Conservation (phyloP, 2,113 vertebrate genomes). For the Megatriorchis doriae region DNA sequence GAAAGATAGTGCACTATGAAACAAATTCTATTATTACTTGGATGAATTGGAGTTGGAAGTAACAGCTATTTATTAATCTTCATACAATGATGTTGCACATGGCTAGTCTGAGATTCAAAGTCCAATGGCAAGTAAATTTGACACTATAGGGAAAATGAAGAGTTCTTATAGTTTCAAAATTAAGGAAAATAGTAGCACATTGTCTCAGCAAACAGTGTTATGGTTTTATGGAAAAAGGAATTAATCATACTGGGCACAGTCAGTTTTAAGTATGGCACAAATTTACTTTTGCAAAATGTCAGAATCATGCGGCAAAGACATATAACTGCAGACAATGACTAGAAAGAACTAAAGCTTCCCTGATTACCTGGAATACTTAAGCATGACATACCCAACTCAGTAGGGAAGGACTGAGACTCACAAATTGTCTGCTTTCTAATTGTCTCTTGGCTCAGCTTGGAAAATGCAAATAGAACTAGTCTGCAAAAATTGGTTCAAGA, state of each 20-base stretch:
- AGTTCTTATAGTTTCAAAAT: background rate
- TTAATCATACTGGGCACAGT: background rate
- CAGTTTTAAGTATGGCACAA: background rate
- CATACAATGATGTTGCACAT: background rate
- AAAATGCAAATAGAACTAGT: slow-evolving; percentile 61
- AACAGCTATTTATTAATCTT: background rate
- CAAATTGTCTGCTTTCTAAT: slow-evolving; percentile 58
- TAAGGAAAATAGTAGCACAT: background rate
- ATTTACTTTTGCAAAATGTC: background rate
- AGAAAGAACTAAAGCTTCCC: background rate
- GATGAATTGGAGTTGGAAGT: background rate
- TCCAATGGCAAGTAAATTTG: background rate
- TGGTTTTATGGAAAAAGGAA: background rate
- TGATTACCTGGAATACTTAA: slow-evolving; percentile 40
- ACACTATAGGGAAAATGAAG: background rate
- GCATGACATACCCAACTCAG: slow-evolving; percentile 46
- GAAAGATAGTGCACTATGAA: background rate
- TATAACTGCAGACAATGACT: background rate
- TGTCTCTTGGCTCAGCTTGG: slow-evolving; percentile 61
- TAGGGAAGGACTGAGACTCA: slow-evolving; percentile 60
- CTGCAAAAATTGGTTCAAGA: slow-evolving; percentile 62
- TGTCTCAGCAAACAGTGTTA: background rate
- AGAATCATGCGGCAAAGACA: background rate
- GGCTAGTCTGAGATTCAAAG: background rate
- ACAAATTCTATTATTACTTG: background rate